Conservation (phyloP, 1,140 invertebrate species). For the Drosophila tropicalis region DNA sequence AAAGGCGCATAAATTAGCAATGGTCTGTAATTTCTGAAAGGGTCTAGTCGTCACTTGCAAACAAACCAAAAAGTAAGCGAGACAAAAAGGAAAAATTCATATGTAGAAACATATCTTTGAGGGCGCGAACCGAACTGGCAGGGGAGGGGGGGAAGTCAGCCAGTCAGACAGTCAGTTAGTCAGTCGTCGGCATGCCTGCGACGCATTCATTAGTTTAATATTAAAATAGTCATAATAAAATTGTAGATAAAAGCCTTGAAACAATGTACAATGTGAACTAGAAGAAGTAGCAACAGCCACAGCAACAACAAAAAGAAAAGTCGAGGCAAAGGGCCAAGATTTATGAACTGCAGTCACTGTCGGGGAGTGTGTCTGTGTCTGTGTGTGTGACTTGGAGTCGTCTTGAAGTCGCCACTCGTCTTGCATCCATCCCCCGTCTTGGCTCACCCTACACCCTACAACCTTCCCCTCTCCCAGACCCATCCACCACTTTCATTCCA, state of each 20-base stretch:
- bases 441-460: conserved; percentile 6
- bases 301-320: conserved; percentile 39
- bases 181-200: conserved; percentile 65
- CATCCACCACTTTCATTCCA: neutral
- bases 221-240: conserved; percentile 80
- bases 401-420: conserved; percentile 42
- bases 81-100: conserved; percentile 16
- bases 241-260: conserved; percentile 69
- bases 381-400: conserved; percentile 43
- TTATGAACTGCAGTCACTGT: conserved; percentile 70
- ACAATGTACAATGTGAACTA: conserved; percentile 54
- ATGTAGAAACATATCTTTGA: conserved; percentile 25
- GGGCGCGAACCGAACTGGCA: conserved; percentile 36
- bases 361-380: conserved; percentile 21
- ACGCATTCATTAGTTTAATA: conserved; percentile 80
- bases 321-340: conserved; percentile 61
- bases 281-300: conserved; percentile 9
- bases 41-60: conserved; percentile 53
- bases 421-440: conserved; percentile 25
- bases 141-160: neutral
- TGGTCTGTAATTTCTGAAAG: conserved; percentile 78
- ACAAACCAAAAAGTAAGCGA: conserved; percentile 24
- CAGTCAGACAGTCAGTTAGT: conserved; percentile 49
- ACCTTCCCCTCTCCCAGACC: neutral
- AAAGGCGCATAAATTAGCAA: conserved; percentile 80